Evolutionary conservation across 2,113 vertebrate genomes (phyloP), one percentile per base, ranked within the genome.

Genomic region (Hypomesus transpacificus): DNA sequence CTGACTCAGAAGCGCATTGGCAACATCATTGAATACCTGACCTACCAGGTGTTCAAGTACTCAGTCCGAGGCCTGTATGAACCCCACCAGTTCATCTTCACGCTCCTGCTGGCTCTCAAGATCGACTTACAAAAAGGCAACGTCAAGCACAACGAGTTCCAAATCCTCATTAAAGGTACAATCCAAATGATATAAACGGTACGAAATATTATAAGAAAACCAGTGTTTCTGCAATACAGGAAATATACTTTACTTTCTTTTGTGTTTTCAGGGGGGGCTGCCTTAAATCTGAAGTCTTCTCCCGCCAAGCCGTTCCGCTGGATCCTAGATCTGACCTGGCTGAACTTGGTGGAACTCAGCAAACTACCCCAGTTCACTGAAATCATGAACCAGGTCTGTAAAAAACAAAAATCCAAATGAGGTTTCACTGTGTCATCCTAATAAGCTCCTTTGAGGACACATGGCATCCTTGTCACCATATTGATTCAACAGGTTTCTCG

Each of bases 321-420:
- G 95, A 94, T 97, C 70, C 82, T 93, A 31, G 95, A 97, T 79
- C 91, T 95, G 91, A 94, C 94, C 4, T 97, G 95, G 95, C 65
- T 96, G 60, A 96, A 96, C 78, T 85, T 97, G 75, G 95, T 96
- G 69, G 93, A 93, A 75, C 94, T 97, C 20, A 93, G 92, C 83
- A 95, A 95, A 74, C 88, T 95, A 11, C 71, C 83, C 65, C 91
- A 92, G 58, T 96, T 97, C 86, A 87, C 88, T 63, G 91, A 93
- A 80, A 81, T 96, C 78, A 89, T 95, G 68, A 87, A 91, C 69
- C 91, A 94, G 84, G 95, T 95, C 85, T 11, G 31, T 3, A 14
- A 3, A 3, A 65, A 21, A n/a, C n/a, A n/a, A 46, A 13, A 46
- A 46, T 20, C 54, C 1, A 56, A 56, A 18, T 1, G 0, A 56